Evolutionary conservation across 2,888 invertebrate genomes (phyloP).

Genomic region (Apomyelois bistriatella): DNA sequence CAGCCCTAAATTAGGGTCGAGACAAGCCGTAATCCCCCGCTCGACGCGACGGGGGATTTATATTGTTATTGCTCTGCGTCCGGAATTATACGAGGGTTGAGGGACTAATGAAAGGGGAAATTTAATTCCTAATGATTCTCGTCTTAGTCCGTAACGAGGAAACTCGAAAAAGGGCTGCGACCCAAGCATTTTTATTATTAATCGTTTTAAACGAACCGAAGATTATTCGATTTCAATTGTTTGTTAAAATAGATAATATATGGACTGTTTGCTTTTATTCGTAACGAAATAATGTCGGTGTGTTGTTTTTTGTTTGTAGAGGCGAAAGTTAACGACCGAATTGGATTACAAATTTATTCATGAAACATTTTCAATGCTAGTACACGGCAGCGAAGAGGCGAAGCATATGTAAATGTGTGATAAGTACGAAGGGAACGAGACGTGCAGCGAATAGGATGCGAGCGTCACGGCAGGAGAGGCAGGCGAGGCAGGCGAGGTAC

Average conservation of each 20-base stretch:
- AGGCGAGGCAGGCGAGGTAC: conserved; percentile 21
- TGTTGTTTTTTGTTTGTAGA: conserved; percentile 42
- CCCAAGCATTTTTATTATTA: conserved; percentile 71
- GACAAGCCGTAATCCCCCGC: conserved; percentile 80
- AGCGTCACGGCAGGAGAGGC: conserved; percentile 18
- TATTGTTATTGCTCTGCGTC: conserved; percentile 80
- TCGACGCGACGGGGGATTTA: conserved; percentile 80
- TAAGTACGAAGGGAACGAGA: conserved; percentile 61
- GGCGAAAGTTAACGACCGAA: conserved; percentile 67
- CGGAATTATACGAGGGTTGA: conserved; percentile 81
- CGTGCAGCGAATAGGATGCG: conserved; percentile 48
- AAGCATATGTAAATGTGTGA: conserved; percentile 76
- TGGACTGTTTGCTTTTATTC: conserved; percentile 53
- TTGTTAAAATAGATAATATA: conserved; percentile 34
- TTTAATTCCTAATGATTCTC: conserved; percentile 81
- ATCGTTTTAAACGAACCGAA: conserved; percentile 62
- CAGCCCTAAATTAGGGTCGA: conserved; percentile 81
- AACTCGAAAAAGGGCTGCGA: conserved; percentile 77
- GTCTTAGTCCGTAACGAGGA: conserved; percentile 80
- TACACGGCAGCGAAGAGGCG: conserved; percentile 63
- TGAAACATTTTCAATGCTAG: conserved; percentile 75
- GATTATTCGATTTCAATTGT: conserved; percentile 58
- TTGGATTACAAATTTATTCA: conserved; percentile 77
- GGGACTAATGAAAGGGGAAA: conserved; percentile 81
- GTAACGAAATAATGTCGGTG: conserved; percentile 40